Conservation (phyloP, 2,113 vertebrate species). For the Anser brachyrhynchus region DNA sequence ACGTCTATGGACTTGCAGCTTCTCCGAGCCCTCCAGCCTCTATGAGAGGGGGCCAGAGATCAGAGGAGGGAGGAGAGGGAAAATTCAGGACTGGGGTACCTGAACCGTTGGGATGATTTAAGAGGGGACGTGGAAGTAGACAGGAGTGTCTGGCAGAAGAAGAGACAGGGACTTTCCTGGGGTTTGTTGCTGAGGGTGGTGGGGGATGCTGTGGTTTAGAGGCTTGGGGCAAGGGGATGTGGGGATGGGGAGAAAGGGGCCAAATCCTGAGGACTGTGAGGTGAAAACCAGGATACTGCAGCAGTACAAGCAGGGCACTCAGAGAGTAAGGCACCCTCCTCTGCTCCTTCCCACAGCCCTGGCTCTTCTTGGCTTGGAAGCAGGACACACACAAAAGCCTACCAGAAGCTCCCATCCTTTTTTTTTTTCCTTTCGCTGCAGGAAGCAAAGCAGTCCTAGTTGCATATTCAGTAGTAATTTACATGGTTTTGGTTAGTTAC, state of each 20-base stretch:
- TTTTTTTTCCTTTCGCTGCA: neutral
- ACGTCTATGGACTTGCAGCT: neutral
- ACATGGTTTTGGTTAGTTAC: conserved; percentile 66
- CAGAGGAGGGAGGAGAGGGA: neutral
- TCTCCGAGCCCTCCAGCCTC: neutral
- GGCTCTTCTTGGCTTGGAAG: neutral
- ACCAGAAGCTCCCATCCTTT: neutral
- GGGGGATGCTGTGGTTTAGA: neutral
- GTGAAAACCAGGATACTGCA: neutral
- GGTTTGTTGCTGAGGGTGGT: neutral
- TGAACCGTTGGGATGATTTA: neutral
- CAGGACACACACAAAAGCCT: neutral
- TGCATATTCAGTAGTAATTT: conserved; percentile 73
- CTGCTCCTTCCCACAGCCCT: neutral
- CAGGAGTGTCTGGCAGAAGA: neutral
- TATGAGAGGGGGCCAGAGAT: neutral
- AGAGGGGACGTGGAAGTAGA: neutral
- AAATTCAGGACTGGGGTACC: neutral
- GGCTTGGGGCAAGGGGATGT: neutral
- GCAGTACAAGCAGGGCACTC: neutral
- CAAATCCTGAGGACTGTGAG: neutral
- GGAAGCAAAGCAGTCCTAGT: conserved; percentile 46
- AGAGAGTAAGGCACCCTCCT: neutral
- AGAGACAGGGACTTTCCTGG: neutral
- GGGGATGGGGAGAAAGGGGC: neutral